Base-by-base conservation (phyloP, 2,888 invertebrate species). In the Argyresthia albistria region DNA sequence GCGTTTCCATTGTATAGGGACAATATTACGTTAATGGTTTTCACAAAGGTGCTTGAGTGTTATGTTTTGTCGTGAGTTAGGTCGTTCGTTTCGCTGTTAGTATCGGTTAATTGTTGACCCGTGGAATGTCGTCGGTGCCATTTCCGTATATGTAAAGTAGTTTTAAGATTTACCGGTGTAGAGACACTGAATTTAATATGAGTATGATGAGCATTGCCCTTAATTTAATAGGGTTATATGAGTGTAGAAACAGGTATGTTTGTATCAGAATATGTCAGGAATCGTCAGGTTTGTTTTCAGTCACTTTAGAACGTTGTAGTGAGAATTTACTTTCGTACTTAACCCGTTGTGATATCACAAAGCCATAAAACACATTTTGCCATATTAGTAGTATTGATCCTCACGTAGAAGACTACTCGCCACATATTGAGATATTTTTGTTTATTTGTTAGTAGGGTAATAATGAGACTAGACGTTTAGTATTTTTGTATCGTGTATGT, bases 81-180 rank as follows among this genome's bases (percentile, higher is more conserved):
- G 75, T 76, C 72, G 70, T 75, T 74, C 66, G 64, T 72, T 55
- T 58, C 56, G 55, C 54, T 48, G 52, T 53, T 54, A 71, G 67
- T 73, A 71, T 73, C 76, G 75, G 72, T 80, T 77, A 64, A 76
- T 80, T 81, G 82, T 84, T 83, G 77, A 81, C 84, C 86, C 86
- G 84, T 86, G 84, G 79, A 83, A 82, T 79, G 80, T 84, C 80
- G 71, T 73, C 74, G 80, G 86, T 86, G 86, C 86, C 86, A 86
- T 86, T 82, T 78, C 82, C 74, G 73, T 72, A 76, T 69, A 66
- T 78, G 73, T 81, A 79, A 67, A 76, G 75, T 79, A 67, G 60
- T 63, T 39, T 67, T 74, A 73, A 65, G 60, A 53, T 3, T 69
- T 64, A 61, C 64, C 65, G 64, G 67, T 60, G 70, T 66, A 55